These are phyloP conservation scores for Cyanoliseus patagonus DNA, from an alignment of 2,113 vertebrate genomes.

Conservation along the genomic window DNA sequence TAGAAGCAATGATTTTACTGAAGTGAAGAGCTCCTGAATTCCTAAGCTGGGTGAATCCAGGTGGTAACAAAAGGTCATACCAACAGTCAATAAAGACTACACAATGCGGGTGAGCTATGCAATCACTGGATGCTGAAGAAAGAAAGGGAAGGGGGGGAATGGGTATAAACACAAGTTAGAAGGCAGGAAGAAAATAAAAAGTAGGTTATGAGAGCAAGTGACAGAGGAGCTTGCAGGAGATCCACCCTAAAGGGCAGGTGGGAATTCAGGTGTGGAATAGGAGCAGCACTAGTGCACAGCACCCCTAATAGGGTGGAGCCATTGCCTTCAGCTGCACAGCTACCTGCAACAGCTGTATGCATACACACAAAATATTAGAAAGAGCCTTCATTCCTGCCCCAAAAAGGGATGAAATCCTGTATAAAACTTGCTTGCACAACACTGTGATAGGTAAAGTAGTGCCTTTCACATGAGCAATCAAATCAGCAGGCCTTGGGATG, in stretches of 20 bases:
- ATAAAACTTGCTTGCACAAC: neutral
- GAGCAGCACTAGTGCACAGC: neutral
- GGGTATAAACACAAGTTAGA: neutral
- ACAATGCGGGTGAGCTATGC: neutral
- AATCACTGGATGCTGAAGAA: neutral
- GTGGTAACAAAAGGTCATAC: neutral
- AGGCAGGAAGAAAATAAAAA: neutral
- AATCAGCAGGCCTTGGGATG: neutral
- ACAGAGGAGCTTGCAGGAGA: neutral
- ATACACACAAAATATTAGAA: neutral
- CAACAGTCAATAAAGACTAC: neutral
- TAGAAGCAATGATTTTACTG: neutral
- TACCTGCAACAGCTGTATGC: fast-evolving
- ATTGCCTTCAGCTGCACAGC: neutral
- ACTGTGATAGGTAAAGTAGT: neutral
- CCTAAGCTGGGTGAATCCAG: neutral
- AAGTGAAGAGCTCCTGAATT: neutral
- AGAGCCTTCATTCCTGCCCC: neutral
- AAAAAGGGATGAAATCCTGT: neutral
- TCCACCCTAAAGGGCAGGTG: neutral
- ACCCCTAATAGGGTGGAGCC: fast-evolving
- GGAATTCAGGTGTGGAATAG: neutral
- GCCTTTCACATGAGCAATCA: neutral
- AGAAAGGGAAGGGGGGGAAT: neutral
- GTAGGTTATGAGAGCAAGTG: neutral